These are phyloP conservation scores for Phaenicophaeus curvirostris DNA, from an alignment of 2,797 vertebrate genomes.

Conservation along the genomic window DNA sequence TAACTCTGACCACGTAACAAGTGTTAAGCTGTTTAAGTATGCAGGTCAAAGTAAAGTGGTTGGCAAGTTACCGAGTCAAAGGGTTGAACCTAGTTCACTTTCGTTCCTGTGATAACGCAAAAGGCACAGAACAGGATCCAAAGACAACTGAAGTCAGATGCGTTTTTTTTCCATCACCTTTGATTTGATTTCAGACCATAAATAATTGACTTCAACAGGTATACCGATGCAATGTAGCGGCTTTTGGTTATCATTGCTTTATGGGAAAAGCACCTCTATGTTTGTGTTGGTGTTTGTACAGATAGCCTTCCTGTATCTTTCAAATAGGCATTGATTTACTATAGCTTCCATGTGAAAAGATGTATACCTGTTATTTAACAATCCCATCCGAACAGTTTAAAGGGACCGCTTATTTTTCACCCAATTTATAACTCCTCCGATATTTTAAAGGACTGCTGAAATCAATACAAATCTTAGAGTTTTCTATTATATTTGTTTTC, in stretches of 20 bases:
- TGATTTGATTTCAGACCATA: not conserved
- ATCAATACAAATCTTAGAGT: not conserved
- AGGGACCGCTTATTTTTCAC: not conserved
- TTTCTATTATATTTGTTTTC: not conserved
- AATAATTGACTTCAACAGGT: not conserved
- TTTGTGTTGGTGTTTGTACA: not conserved
- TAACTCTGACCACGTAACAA: not conserved
- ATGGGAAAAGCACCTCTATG: not conserved
- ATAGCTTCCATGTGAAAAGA: not conserved
- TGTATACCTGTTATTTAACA: fast-evolving
- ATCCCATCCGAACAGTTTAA: not conserved
- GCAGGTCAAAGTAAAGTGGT: not conserved
- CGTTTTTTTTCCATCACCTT: not conserved
- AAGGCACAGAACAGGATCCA: not conserved
- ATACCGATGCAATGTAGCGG: not conserved
- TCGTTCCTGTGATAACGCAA: not conserved
- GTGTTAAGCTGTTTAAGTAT: not conserved
- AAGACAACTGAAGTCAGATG: not conserved
- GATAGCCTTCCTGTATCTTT: not conserved
- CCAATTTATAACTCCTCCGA: not conserved
- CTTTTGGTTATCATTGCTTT: not conserved
- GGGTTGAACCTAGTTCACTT: not conserved
- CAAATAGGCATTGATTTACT: not conserved
- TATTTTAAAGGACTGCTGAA: not conserved
- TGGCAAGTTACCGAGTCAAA: not conserved